phyloP scores from a whole-genome alignment of 2,888 invertebrate species.

The Coecobrya sp. region DNA sequence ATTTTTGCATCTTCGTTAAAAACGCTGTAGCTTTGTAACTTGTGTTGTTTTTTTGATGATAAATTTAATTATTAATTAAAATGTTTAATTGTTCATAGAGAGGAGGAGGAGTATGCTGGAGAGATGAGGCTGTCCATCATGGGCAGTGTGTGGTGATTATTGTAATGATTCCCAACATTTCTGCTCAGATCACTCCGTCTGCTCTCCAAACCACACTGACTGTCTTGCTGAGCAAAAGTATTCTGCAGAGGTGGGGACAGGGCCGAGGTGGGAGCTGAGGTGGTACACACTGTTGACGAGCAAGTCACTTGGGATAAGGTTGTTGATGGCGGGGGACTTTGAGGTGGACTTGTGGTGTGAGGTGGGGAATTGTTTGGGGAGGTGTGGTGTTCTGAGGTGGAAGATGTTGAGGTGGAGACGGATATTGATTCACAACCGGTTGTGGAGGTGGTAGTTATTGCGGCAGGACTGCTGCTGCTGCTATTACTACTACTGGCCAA shows the following conservation, averaged over 20 bases:
- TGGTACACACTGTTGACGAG: neutral
- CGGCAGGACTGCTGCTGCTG: neutral
- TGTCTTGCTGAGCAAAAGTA: slow-evolving; percentile 84
- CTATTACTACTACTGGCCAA: slow-evolving; percentile 52
- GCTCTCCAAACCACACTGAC: slow-evolving; percentile 86
- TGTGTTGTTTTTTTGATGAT: neutral
- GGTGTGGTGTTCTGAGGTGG: neutral
- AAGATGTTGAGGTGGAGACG: neutral
- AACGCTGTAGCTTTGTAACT: neutral
- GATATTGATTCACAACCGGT: slow-evolving; percentile 31
- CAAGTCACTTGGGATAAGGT: no score
- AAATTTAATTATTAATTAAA: neutral
- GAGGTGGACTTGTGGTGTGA: slow-evolving; percentile 23
- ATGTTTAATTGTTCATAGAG: slow-evolving; percentile 59
- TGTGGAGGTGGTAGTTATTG: neutral
- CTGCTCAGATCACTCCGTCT: slow-evolving; percentile 82
- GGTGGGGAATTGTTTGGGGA: slow-evolving; percentile 71
- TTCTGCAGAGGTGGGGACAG: slow-evolving; percentile 15
- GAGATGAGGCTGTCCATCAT: slow-evolving; percentile 86
- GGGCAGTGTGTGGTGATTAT: slow-evolving; percentile 83
- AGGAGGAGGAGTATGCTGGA: slow-evolving; percentile 84
- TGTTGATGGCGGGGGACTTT: neutral
- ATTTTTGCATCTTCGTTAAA: no score
- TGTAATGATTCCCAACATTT: slow-evolving; percentile 82
- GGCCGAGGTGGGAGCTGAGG: neutral